These are phyloP conservation scores for Oncorhynchus kisutch DNA, from an alignment of 2,113 vertebrate genomes.

Conservation along the genomic window DNA sequence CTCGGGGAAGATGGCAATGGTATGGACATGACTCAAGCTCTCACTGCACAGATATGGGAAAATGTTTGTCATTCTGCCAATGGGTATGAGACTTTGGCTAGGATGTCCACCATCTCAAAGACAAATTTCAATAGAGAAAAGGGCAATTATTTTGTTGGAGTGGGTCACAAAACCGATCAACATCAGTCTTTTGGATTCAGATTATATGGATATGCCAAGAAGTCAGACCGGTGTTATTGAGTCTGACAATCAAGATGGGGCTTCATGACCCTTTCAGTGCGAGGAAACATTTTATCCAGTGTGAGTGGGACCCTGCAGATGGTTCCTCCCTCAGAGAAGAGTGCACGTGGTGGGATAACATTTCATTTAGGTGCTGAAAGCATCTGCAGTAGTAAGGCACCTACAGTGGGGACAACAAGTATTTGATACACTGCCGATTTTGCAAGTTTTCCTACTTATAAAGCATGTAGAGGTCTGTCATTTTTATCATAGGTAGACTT, in stretches of 20 bases:
- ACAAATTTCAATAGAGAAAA: not conserved
- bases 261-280: not conserved
- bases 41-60: conserved; percentile 5
- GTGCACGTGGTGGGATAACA: not conserved
- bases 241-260: not conserved
- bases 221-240: conserved; percentile 14
- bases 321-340: not conserved
- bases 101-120: not conserved
- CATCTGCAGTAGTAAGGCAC: not conserved
- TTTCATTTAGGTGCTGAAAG: not conserved
- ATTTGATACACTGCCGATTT: no score
- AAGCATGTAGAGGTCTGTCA: no score
- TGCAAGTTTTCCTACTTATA: no score
- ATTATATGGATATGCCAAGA: conserved; percentile 43
- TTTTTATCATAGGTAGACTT: no score
- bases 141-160: not conserved
- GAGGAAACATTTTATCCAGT: not conserved
- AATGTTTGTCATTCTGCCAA: not conserved
- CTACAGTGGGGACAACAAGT: not conserved
- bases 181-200: not conserved
- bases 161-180: not conserved
- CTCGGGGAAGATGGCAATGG: conserved; percentile 37
- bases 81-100: not conserved
- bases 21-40: conserved; percentile 49
- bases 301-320: not conserved